Conservation (phyloP, 2,113 vertebrate genomes). For the Archocentrus centrarchus region DNA sequence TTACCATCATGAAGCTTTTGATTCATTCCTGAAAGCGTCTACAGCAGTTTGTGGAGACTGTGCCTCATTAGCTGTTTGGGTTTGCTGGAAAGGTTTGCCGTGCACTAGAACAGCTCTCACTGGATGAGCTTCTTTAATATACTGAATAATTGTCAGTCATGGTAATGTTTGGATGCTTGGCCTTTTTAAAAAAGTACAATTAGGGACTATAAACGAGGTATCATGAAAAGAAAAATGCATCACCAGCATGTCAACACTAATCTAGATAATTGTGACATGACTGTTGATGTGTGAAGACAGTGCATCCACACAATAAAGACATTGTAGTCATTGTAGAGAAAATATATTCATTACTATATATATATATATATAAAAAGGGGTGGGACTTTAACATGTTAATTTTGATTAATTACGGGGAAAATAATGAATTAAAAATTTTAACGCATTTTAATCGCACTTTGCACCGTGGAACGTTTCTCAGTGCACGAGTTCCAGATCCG, state of each 20-base stretch:
- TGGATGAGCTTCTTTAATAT: not conserved
- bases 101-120: not conserved
- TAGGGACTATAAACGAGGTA: not conserved
- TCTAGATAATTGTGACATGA: too few relatives aligned
- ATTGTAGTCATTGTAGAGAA: not conserved
- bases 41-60: conserved; percentile 30
- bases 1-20: conserved; percentile 24
- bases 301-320: too few relatives aligned
- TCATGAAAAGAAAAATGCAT: not conserved
- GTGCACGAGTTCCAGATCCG: too few relatives aligned
- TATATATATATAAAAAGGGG: too few relatives aligned
- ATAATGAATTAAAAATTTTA: too few relatives aligned
- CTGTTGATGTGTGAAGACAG: too few relatives aligned
- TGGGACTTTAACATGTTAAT: too few relatives aligned
- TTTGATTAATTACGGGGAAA: too few relatives aligned
- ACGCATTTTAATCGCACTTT: too few relatives aligned
- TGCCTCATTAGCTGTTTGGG: conserved; percentile 46
- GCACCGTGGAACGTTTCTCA: too few relatives aligned
- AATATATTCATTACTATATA: not conserved
- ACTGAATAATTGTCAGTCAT: not conserved
- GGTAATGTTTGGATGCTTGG: not conserved
- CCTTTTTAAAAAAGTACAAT: not conserved
- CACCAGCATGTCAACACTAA: too few relatives aligned
- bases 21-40: conserved; percentile 39
- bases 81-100: conserved; percentile 31